Evolutionary conservation across 2,113 vertebrate genomes (phyloP), one percentile per base, ranked within the genome.

Genomic region (Nestor notabilis): DNA sequence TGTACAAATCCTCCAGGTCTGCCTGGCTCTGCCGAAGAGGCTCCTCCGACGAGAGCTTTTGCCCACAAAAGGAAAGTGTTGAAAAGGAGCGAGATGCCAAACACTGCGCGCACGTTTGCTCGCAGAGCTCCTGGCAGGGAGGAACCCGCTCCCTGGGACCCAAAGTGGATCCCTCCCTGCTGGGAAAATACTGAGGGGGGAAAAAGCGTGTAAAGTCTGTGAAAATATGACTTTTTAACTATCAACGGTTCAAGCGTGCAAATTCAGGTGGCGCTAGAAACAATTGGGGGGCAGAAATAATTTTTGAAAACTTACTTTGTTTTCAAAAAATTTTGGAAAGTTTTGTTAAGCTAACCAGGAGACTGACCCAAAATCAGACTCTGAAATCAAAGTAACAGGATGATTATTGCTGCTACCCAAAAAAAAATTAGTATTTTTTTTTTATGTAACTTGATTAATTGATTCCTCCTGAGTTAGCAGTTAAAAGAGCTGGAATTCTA

Each of bases 21-120:
- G 93, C 89, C 39, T 21, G 85, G 90, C 79, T 93, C n/a, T 92
- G 87, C 39, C 3, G n/a, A 74, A 3, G 82, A 76, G 44, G 52
- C 70, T 94, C 17, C 92, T 93, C 52, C 4, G 9, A 68, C 9
- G 55, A 89, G 86, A 94, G 92, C 79, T 95, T 97, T 97, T 96
- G 92, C 90, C 93, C 95, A 94, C 95, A 96, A 95, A 96, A 96
- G 94, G 96, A 94, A 97, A 97, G 95, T 71, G 92, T 89, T 87
- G 97, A 77, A 93, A 96, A 64, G 83, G 46, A 94, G 33, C 2
- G 20, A 87, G 91, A 93, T 94, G 95, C 94, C 94, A 94, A 92
- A 93, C 1, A n/a, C 90, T 41, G 68, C 10, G 4, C 11, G 1
- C 58, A 65, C 44, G 29, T 93, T 83, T 46, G 17, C 43, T 86